phyloP scores from a whole-genome alignment of 37 sponge, comb jelly and placozoan genomes.

The Halichondria panicea region DNA sequence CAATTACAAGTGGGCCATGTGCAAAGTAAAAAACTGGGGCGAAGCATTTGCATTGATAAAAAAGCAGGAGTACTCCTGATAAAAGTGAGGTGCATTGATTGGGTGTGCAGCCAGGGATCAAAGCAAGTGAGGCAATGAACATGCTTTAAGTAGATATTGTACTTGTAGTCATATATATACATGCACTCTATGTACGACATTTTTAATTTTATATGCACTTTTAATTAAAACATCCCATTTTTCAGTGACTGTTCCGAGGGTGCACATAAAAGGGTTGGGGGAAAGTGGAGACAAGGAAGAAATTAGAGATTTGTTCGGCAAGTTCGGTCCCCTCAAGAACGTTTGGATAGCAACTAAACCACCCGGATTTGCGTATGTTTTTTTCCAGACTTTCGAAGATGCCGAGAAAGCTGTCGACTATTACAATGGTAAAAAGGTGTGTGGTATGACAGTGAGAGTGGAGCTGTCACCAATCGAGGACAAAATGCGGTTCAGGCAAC shows the following conservation, averaged over 20 bases:
- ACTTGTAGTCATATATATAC: not conserved
- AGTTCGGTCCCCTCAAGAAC: conserved; percentile 54
- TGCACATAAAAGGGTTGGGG: conserved; percentile 66
- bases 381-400: conserved; percentile 62
- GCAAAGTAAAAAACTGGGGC: no score
- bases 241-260: conserved; percentile 63
- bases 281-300: conserved; percentile 70
- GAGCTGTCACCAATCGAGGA: conserved; percentile 67
- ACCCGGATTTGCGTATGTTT: conserved; percentile 90
- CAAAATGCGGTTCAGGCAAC: conserved; percentile 19
- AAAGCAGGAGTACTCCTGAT: no score
- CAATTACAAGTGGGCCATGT: no score
- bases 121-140: not conserved
- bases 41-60: no score
- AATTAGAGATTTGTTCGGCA: conserved; percentile 34
- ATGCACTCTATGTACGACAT: not conserved
- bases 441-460: conserved; percentile 69
- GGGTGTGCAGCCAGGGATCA: not conserved
- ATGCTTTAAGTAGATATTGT: not conserved
- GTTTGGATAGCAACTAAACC: conserved; percentile 90
- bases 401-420: conserved; percentile 69
- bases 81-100: not conserved
- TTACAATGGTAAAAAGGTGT: conserved; percentile 54
- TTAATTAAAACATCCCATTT: not conserved
- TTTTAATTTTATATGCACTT: not conserved